Percentiles rank a stretch among this genome's conserved stretches.
phyloP scores from a whole-genome alignment of 2,888 invertebrate genomes.

The Hypomecis punctinalis region DNA sequence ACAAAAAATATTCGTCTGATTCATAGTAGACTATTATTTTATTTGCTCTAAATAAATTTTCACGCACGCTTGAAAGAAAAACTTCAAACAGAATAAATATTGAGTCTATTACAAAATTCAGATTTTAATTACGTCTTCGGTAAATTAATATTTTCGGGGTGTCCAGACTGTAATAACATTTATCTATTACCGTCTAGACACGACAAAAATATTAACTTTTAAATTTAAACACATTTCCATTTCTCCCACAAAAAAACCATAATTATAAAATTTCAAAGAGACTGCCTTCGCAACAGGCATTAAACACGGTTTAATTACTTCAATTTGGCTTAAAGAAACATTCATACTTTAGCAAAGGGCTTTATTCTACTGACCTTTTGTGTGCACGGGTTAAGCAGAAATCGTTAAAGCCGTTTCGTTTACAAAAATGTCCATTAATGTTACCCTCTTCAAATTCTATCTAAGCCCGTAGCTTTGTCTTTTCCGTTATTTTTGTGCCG shows the following conservation, averaged over 20 bases:
- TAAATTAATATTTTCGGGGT: too few relatives aligned
- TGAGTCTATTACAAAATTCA: too few relatives aligned
- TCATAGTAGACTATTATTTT: too few relatives aligned
- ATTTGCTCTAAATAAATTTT: too few relatives aligned
- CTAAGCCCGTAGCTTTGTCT: slow-evolving; percentile 60
- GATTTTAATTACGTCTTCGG: too few relatives aligned
- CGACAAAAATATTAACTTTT: background rate
- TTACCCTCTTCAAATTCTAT: slow-evolving; percentile 69
- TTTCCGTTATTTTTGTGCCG: slow-evolving; percentile 50
- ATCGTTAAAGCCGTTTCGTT: slow-evolving; percentile 62
- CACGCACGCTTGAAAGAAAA: too few relatives aligned
- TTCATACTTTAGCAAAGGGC: slow-evolving; percentile 44
- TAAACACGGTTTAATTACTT: slow-evolving; percentile 35
- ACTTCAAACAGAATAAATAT: too few relatives aligned
- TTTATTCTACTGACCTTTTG: slow-evolving; percentile 48
- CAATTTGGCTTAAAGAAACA: slow-evolving; percentile 43
- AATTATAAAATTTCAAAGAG: slow-evolving; percentile 12
- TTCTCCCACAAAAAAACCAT: background rate
- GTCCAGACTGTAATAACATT: too few relatives aligned
- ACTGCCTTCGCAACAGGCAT: slow-evolving; percentile 7
- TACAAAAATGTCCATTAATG: slow-evolving; percentile 69
- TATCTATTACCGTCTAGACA: too few relatives aligned
- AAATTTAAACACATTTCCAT: background rate
- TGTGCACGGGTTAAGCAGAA: slow-evolving; percentile 48
- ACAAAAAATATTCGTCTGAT: too few relatives aligned